Evolutionary conservation across 2,797 vertebrate species (phyloP).

Genomic region (Ispidina picta): DNA sequence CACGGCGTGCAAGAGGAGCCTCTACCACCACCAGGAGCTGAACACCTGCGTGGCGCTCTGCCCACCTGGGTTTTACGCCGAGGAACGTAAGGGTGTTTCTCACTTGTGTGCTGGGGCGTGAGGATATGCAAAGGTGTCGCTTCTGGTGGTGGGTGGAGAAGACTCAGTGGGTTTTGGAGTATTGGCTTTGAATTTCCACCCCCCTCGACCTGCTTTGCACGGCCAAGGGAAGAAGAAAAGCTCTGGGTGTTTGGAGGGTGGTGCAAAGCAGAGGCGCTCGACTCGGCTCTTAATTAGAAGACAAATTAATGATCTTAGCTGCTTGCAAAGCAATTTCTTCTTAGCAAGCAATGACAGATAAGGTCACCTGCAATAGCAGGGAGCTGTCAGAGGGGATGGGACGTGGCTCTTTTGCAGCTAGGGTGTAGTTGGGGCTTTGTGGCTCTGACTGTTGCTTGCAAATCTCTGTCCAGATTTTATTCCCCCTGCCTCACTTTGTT

Average conservation of each 20-base stretch:
- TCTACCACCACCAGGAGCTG: conserved; percentile 81
- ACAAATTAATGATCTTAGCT: conserved; percentile 13
- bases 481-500: neutral
- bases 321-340: neutral
- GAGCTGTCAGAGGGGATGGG: neutral
- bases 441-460: neutral
- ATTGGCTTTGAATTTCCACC: neutral
- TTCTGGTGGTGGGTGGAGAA: neutral
- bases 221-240: neutral
- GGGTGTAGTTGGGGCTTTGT: neutral
- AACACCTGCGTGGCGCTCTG: conserved; percentile 80
- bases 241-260: neutral
- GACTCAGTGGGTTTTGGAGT: neutral
- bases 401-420: neutral
- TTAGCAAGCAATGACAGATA: neutral
- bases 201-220: neutral
- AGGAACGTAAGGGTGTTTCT: conserved; percentile 83
- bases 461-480: neutral
- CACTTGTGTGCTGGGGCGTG: neutral
- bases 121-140: neutral
- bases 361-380: neutral
- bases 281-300: conserved; percentile 23
- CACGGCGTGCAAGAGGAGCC: conserved; percentile 82
- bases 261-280: neutral
- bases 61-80: conserved; percentile 77